Evolutionary conservation across 2,888 invertebrate species (phyloP), one percentile per base, ranked within the genome.

Genomic region (Tetrapedia diversipes): DNA sequence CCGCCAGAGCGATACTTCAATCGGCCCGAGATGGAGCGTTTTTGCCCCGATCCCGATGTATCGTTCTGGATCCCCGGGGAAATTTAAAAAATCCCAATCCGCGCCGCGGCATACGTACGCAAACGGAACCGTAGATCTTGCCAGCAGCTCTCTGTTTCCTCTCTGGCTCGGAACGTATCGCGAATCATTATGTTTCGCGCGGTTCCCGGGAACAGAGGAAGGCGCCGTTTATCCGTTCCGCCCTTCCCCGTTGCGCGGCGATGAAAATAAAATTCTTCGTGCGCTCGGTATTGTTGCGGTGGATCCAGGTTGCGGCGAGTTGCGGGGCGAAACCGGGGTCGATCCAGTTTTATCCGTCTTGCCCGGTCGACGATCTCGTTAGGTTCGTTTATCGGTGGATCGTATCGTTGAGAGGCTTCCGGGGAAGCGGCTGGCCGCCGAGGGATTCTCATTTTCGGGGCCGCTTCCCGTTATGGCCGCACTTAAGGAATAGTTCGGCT

Each of bases 21-120:
- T 82, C 81, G 76, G 64, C 24, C 27, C 45, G 74, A 64, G 47
- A 53, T 57, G 45, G 56, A 54, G 34, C 57, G 65, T 76, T 73
- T 70, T 68, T 59, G 68, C 66, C 57, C 16, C 56, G 64, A 24
- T 41, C 29, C 27, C 22, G 22, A 19, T 47, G 65, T 65, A 65
- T 57, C 63, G 79, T 79, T 53, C 67, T 16, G 10, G 10, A 1
- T 66, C 81, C 65, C 79, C 8, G 32, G 79, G 81, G 82, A 82
- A 82, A 82, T 82, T 82, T 79, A 79, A 82, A 81, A 82, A 82
- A 82, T 81, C 81, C 81, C 76, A 43, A 43, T 54, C 69, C 66
- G 8, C 45, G n/a, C 34, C 19, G 39, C 39, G 22, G 76, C 24
- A 41, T 76, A 53, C 56, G 63, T 47, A 10, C 45, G 49, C n/a